Percentiles rank a stretch among this genome's conserved stretches.
Evolutionary conservation across 1,140 invertebrate species (phyloP).

Genomic region (Acromyrmex charruanus): DNA sequence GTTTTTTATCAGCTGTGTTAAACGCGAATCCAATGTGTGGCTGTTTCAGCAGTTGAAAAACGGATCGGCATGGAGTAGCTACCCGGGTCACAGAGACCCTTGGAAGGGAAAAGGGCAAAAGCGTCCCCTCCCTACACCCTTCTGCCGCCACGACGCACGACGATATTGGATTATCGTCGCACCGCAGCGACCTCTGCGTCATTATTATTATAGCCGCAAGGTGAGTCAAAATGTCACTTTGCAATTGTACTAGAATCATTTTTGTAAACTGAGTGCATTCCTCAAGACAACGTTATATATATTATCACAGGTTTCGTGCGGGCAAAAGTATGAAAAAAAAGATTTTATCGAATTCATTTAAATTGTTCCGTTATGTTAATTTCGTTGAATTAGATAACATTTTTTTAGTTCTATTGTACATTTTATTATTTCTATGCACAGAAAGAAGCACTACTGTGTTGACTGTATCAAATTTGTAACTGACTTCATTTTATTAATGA

Average conservation of each 20-base stretch:
- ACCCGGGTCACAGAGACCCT: slow-evolving; percentile 74
- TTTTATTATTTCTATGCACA: not conserved
- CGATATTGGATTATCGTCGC: slow-evolving; percentile 64
- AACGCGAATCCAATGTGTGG: slow-evolving; percentile 78
- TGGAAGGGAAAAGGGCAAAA: slow-evolving; percentile 82
- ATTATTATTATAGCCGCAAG: slow-evolving; percentile 84
- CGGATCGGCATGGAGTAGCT: slow-evolving; percentile 84
- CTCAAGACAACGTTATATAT: not conserved
- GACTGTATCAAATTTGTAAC: not conserved
- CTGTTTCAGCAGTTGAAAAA: slow-evolving; percentile 84
- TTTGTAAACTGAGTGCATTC: not conserved
- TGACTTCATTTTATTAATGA: not conserved
- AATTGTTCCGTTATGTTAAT: not conserved
- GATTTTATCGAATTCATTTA: not conserved
- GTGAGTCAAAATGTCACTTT: slow-evolving; percentile 76
- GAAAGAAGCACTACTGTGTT: not conserved
- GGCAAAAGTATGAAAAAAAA: not conserved
- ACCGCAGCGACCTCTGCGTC: slow-evolving; percentile 81
- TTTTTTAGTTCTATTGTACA: not conserved
- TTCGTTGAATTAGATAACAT: not conserved
- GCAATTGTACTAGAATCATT: slow-evolving; percentile 6
- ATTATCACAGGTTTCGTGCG: not conserved
- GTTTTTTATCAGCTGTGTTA: slow-evolving; percentile 76
- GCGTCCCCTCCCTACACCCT: slow-evolving; percentile 73
- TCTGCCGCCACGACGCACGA: slow-evolving; percentile 63